Base-by-base conservation (phyloP, 2,113 vertebrate genomes). In the Ammodytes dubius region DNA sequence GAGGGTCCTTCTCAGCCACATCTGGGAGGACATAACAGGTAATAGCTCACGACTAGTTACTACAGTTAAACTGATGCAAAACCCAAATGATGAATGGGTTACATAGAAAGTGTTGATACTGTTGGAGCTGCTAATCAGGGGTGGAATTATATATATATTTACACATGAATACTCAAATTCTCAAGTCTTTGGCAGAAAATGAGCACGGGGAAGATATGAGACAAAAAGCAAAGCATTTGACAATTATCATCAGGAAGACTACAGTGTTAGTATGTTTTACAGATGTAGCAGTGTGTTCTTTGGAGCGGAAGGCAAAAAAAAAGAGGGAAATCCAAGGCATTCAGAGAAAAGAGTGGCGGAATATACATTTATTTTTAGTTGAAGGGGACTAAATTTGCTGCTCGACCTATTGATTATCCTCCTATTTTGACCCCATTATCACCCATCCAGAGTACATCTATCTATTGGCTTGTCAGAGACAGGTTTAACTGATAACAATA, bases 1-100 rank as follows among this genome's bases (percentile, higher is more conserved):
- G 79, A 0, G 94, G 92, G 4, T 96, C 93, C 0, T 88, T 87
- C 39, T 84, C 91, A 61, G 90, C 58, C 35, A 71, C 82, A 81
- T 76, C 78, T 80, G 42, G 47, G 27, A 13, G 45, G 49, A 82
- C 65, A 89, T 6, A 85, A 80, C 43, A 66, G 37, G 54, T 0
- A 77, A 60, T 2, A 37, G 53, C 63, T 88, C 58, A 74, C 70
- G n/a, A 86, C 35, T 78, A 27, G 27, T 27, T 27, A 27, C 27
- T 57, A 42, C 45, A 68, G 54, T 27, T 43, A 45, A 9, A 67
- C 2, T 12, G 0, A 45, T 4, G 13, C 43, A 68, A 60, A 64
- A 45, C 17, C 53, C 64, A 74, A 67, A 66, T 6, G 17, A 75
- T 45, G 35, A 71, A 50, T 17, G 35, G 3, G 79, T 47, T 10